Percentiles rank a stretch among this genome's conserved stretches.
These are phyloP conservation scores for Battus philenor DNA, from an alignment of 1,140 invertebrate genomes.

Conservation along the genomic window DNA sequence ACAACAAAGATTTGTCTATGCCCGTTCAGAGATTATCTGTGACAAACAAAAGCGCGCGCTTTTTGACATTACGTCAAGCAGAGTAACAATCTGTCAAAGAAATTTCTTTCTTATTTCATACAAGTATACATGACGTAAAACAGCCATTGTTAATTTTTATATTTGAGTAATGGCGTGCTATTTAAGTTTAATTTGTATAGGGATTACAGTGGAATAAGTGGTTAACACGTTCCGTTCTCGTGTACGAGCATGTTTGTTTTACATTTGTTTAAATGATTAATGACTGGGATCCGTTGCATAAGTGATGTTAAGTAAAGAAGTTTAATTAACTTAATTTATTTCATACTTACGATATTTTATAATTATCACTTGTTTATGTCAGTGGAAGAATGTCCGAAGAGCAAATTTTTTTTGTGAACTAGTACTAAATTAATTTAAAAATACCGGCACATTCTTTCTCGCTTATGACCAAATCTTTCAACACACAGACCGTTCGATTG, in stretches of 20 bases:
- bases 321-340: too few species aligned
- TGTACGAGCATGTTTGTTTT: conserved; percentile 21
- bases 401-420: too few species aligned
- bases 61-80: background rate
- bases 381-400: too few species aligned
- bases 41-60: conserved; percentile 10
- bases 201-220: conserved; percentile 20
- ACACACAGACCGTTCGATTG: too few species aligned
- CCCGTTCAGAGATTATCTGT: background rate
- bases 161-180: conserved; percentile 18
- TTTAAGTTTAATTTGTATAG: conserved; percentile 18
- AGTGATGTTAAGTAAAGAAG: too few species aligned
- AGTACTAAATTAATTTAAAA: too few species aligned
- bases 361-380: too few species aligned
- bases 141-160: conserved; percentile 10
- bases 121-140: background rate
- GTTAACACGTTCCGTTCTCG: conserved; percentile 20
- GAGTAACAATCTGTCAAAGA: conserved; percentile 9
- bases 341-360: too few species aligned
- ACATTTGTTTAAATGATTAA: conserved; percentile 14
- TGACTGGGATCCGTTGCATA: too few species aligned
- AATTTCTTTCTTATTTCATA: conserved; percentile 18
- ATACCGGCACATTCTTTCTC: too few species aligned
- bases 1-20: conserved; percentile 5
- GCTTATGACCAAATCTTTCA: too few species aligned